A percentile compares a stretch with the other conserved stretches of the same genome.
Evolutionary conservation across 2,113 vertebrate genomes (phyloP).

Genomic region (Todiramphus chloris): DNA sequence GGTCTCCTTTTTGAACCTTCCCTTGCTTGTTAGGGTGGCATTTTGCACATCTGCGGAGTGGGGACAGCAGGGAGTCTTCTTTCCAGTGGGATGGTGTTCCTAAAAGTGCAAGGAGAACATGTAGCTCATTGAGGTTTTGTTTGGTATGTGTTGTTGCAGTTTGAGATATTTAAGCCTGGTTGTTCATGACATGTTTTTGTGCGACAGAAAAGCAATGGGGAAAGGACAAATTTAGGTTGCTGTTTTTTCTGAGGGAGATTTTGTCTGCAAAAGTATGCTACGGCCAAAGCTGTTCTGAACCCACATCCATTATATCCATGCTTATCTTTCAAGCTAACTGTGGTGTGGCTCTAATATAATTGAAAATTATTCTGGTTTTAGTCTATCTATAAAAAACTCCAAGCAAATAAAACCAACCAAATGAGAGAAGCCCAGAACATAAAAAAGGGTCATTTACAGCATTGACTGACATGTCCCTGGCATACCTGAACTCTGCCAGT

Average conservation of each 20-base stretch:
- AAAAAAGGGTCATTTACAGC: background rate
- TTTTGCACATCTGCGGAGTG: background rate
- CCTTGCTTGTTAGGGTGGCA: background rate
- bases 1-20: background rate
- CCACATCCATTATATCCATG: background rate
- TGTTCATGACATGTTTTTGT: background rate
- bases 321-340: background rate
- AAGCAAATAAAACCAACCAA: background rate
- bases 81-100: background rate
- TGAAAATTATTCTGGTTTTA: background rate
- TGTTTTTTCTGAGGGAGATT: background rate
- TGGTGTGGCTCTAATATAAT: background rate
- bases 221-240: background rate
- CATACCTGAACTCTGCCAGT: background rate
- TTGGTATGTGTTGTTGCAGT: background rate
- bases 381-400: background rate
- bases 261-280: background rate
- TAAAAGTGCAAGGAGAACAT: background rate
- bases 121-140: background rate
- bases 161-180: background rate
- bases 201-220: background rate
- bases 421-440: rapidly evolving
- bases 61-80: background rate
- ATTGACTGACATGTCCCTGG: background rate
- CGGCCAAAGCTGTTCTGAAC: background rate